phyloP scores from a whole-genome alignment of 2,113 vertebrate genomes.

The Misgurnus anguillicaudatus region DNA sequence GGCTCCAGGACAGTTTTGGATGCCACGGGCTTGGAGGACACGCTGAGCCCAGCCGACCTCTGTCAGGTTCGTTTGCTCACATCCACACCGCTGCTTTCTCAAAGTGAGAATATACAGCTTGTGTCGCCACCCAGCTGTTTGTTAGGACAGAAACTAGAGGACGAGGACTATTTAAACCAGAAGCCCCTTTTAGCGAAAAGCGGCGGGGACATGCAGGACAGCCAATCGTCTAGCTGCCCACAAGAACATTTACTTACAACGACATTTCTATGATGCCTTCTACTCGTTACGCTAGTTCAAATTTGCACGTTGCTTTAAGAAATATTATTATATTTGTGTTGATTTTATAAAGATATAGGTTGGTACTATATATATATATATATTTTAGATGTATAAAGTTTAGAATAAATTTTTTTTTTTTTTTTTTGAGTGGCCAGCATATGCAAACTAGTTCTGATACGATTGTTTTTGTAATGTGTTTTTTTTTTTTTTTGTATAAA shows the following conservation, averaged over 20 bases:
- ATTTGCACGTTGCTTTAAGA: constrained; percentile 85
- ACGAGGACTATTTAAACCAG: constrained; percentile 52
- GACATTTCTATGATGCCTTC: constrained; percentile 72
- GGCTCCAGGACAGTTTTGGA: constrained; percentile 50
- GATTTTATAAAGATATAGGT: constrained; percentile 70
- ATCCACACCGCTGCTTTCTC: constrained; percentile 75
- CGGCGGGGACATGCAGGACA: constrained; percentile 24
- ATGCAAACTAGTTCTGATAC: constrained; percentile 41
- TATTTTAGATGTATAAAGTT: constrained; percentile 58
- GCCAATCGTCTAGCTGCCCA: constrained; percentile 45
- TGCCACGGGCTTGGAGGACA: constrained; percentile 28
- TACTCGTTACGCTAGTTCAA: constrained; percentile 73
- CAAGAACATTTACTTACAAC: constrained; percentile 67
- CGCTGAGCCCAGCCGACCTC: constrained; percentile 53
- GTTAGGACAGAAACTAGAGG: constrained; percentile 59
- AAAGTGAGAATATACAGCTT: constrained; percentile 68
- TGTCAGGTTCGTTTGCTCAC: constrained; percentile 75
- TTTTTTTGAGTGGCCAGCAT: constrained; percentile 31
- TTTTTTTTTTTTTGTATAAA: constrained; percentile 31
- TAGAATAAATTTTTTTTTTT: constrained; percentile 41
- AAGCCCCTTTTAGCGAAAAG: neutral
- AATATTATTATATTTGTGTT: constrained; percentile 77
- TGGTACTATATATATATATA: constrained; percentile 66
- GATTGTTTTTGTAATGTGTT: constrained; percentile 8
- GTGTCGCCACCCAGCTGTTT: constrained; percentile 63